A percentile compares a stretch with the other conserved stretches of the same genome.
phyloP scores from a whole-genome alignment of 35 echinoderm and acorn worm species.

The Lytechinus pictus region DNA sequence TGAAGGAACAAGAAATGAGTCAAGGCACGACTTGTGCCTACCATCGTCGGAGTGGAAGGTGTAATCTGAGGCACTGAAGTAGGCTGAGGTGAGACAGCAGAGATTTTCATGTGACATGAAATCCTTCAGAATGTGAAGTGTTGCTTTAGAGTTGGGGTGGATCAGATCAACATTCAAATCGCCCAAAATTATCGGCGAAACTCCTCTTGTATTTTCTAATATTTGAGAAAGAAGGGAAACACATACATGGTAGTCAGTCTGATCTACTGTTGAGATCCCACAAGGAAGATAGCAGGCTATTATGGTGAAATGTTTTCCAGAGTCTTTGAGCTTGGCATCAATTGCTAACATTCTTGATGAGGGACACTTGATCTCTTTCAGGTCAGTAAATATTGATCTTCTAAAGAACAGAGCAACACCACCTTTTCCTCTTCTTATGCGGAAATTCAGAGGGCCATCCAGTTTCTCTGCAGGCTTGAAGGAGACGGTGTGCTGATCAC shows the following conservation, averaged over 20 bases:
- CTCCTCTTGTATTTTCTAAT: neutral
- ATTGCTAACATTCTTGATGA: neutral
- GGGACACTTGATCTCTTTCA: neutral
- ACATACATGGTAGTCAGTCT: neutral
- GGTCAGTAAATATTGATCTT: neutral
- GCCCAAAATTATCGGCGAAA: neutral
- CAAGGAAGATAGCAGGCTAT: neutral
- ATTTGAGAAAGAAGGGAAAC: neutral
- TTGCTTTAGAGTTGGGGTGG: neutral
- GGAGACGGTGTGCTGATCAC: neutral
- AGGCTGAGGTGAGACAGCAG: neutral
- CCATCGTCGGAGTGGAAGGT: neutral
- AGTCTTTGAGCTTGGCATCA: neutral
- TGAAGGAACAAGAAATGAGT: neutral
- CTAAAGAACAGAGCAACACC: neutral
- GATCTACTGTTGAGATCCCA: neutral
- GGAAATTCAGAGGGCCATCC: neutral
- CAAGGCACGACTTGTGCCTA: neutral
- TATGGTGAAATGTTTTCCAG: neutral
- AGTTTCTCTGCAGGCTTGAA: constrained; percentile 22
- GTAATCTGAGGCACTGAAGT: neutral
- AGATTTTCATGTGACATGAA: neutral
- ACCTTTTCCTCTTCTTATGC: constrained; percentile 3
- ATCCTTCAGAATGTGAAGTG: neutral
- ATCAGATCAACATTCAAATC: neutral